Evolutionary conservation across 1,140 invertebrate genomes (phyloP).

Genomic region (Apis florea): DNA sequence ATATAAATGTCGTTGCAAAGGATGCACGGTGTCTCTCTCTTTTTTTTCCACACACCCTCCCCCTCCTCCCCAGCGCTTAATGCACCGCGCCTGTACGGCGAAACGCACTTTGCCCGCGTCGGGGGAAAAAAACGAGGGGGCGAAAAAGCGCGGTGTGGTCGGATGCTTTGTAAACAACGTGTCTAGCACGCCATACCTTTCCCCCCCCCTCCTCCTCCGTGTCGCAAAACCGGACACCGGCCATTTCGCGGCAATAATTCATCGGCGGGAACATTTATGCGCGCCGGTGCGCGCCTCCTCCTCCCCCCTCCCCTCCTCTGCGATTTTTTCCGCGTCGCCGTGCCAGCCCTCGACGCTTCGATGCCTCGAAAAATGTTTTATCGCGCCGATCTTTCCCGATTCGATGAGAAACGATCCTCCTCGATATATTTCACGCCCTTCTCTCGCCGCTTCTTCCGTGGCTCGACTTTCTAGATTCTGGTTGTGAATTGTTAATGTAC

Average conservation of each 20-base stretch:
- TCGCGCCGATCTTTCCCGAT: slow-evolving; percentile 48
- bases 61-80: no score
- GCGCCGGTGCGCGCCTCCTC: slow-evolving; percentile 20
- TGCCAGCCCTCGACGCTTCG: slow-evolving; percentile 61
- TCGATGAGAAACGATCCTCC: background rate
- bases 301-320: background rate
- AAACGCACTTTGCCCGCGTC: slow-evolving; percentile 47
- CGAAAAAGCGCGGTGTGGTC: slow-evolving; percentile 28
- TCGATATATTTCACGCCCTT: background rate
- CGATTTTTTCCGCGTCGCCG: slow-evolving; percentile 7
- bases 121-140: slow-evolving; percentile 40
- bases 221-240: slow-evolving; percentile 55
- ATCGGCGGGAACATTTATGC: slow-evolving; percentile 65
- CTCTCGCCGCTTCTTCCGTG: no score
- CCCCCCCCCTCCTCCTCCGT: slow-evolving; percentile 12
- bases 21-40: no score
- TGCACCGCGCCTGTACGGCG: slow-evolving; percentile 35
- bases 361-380: slow-evolving; percentile 71
- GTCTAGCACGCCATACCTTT: slow-evolving; percentile 41
- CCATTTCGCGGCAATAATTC: slow-evolving; percentile 74
- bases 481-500: no score
- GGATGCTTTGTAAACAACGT: slow-evolving; percentile 68
- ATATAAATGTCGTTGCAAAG: no score
- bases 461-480: no score
- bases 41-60: no score